Evolutionary conservation across 2,113 vertebrate species (phyloP).

Genomic region (Notiomystis cincta): DNA sequence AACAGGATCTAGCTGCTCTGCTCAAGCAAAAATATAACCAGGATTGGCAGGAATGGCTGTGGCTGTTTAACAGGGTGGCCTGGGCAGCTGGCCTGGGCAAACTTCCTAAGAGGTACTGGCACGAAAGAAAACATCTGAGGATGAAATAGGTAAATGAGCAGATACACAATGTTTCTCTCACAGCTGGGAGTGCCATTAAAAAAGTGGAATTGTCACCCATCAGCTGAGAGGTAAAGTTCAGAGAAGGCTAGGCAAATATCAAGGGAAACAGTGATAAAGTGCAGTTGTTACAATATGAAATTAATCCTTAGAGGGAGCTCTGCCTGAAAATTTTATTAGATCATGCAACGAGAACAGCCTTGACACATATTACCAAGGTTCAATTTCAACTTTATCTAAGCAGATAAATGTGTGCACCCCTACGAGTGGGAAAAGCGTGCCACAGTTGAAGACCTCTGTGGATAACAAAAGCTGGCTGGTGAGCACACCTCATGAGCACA

Average conservation of each 20-base stretch:
- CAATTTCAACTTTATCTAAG: background rate
- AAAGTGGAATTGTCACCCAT: background rate
- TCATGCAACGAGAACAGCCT: background rate
- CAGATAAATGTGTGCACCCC: background rate
- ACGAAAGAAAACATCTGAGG: background rate
- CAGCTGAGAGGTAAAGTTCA: slow-evolving; percentile 1
- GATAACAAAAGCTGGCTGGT: background rate
- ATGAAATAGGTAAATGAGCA: background rate
- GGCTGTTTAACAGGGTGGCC: background rate
- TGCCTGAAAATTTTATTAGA: background rate
- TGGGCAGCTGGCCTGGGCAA: background rate
- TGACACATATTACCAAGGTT: background rate
- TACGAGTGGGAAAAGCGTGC: background rate
- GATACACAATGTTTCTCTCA: background rate
- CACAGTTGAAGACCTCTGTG: background rate
- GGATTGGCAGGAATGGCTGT: background rate
- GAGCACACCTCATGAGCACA: background rate
- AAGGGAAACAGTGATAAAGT: background rate
- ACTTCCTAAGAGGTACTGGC: background rate
- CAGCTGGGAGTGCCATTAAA: background rate
- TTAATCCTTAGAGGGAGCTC: background rate
- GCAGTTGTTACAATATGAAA: background rate
- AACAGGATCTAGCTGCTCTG: background rate
- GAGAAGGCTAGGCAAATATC: background rate
- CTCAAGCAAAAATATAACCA: background rate